Evolutionary conservation across 2,113 vertebrate species (phyloP), one percentile per base, ranked within the genome.

Genomic region (Phalacrocorax brasilianus): DNA sequence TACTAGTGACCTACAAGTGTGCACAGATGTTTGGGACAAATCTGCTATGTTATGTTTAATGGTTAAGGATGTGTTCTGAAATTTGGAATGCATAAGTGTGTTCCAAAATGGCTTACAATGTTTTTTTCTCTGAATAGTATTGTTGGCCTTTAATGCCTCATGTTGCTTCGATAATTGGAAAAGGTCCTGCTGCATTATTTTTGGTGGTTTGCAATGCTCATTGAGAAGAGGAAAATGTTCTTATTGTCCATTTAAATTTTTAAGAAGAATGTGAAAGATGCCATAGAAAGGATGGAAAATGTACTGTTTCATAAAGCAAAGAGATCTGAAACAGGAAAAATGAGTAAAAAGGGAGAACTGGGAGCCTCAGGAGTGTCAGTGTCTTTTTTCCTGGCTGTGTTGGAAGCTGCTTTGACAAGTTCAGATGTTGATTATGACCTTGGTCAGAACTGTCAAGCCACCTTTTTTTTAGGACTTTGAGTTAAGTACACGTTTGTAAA

Each of bases 361-460:
- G 22, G 59, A 89, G n/a, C 55, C 86, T 83, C 35, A 27, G 16
- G 22, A 70, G 20, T 62, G 7, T 56, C 53, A 66, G 16, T 4
- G 3, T 5, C 77, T 91, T 92, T 91, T 92, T 84, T 90, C 38
- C 32, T 81, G 55, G 28, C n/a, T 96, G 92, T 93, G 15, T 68
- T 92, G 53, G 75, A 86, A 85, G 28, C 33, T 80, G 38, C 81
- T 93, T 96, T 94, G 67, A 91, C 55, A 90, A 17, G 73, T 94
- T 95, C 85, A 83, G 45, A 81, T 81, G 59, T 67, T 80, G 56
- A 92, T 87, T 89, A 42, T 0, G 5, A 75, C 68, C 70, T 87
- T 89, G 77, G 73, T 78, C 76, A 95, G 38, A 79, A 86, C 28
- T 80, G 85, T 72, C 81, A 93, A 87, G 58, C 32, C 81, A 75